phyloP scores from a whole-genome alignment of 2,888 invertebrate species.

The Thymelicus acteon region DNA sequence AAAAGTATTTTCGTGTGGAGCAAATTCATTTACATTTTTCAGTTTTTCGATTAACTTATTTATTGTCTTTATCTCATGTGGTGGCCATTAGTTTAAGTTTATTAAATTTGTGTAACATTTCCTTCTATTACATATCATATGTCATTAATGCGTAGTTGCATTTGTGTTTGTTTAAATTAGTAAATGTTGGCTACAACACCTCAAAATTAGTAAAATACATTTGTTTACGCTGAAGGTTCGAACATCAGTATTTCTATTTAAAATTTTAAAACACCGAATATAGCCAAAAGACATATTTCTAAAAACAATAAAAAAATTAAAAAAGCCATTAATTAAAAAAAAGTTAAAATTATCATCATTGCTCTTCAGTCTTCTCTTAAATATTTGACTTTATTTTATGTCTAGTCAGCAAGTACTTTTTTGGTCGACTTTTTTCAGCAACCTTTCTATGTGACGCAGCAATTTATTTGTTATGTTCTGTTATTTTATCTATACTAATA shows the following conservation, averaged over 20 bases:
- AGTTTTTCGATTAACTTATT: background rate
- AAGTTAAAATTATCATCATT: no score
- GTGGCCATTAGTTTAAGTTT: background rate
- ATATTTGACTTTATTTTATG: no score
- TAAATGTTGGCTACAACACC: conserved; percentile 10
- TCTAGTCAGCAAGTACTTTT: no score
- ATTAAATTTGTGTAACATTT: background rate
- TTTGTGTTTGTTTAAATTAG: conserved; percentile 22
- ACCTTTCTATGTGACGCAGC: no score
- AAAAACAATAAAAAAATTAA: background rate
- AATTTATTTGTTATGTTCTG: no score
- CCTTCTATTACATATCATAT: background rate
- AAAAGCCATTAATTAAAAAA: no score
- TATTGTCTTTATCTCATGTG: background rate
- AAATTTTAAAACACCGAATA: conserved; percentile 5
- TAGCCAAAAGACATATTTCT: conserved; percentile 6
- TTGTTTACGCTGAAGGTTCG: conserved; percentile 17
- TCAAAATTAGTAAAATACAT: conserved; percentile 27
- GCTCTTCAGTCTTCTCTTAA: no score
- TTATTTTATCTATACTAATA: no score
- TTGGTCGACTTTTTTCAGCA: no score
- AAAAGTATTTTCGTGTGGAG: no score
- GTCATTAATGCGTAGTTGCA: conserved; percentile 14
- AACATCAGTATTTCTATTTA: conserved; percentile 6
- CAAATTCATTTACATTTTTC: no score